These are phyloP conservation scores for Tetramorium bicarinatum DNA, from an alignment of 2,888 invertebrate genomes.

Conservation along the genomic window DNA sequence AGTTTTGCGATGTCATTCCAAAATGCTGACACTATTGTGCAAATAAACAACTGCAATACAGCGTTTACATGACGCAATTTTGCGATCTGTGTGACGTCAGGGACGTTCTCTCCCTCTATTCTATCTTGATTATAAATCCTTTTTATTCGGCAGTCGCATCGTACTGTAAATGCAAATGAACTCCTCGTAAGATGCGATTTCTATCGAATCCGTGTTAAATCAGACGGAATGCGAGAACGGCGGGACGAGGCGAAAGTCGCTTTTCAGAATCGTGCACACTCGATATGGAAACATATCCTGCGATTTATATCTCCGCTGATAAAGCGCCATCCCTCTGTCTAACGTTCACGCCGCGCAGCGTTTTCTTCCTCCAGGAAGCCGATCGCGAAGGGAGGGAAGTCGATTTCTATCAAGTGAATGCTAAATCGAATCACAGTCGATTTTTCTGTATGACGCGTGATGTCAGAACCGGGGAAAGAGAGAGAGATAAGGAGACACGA, in stretches of 20 bases:
- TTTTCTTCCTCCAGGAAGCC: slow-evolving; percentile 48
- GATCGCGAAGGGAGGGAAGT: slow-evolving; percentile 67
- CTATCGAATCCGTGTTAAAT: slow-evolving; percentile 68
- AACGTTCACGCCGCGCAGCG: slow-evolving; percentile 48
- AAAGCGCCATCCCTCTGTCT: slow-evolving; percentile 64
- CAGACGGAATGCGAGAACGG: slow-evolving; percentile 59
- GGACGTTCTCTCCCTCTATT: background rate
- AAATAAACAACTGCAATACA: background rate
- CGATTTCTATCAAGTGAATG: slow-evolving; percentile 65
- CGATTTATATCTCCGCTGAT: slow-evolving; percentile 72
- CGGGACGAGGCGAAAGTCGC: slow-evolving; percentile 60
- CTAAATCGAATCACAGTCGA: slow-evolving; percentile 51
- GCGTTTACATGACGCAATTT: background rate
- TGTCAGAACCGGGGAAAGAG: slow-evolving; percentile 35
- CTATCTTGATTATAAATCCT: slow-evolving; percentile 61
- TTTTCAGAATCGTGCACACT: slow-evolving; percentile 62
- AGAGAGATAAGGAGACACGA: slow-evolving; percentile 21
- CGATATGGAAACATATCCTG: slow-evolving; percentile 50
- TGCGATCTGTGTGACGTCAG: background rate
- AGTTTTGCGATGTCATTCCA: background rate
- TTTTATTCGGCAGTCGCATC: slow-evolving; percentile 42
- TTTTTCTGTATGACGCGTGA: slow-evolving; percentile 56
- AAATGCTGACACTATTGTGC: background rate
- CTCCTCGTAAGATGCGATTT: slow-evolving; percentile 63
- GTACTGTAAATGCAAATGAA: slow-evolving; percentile 61